Conservation (phyloP, 2,113 vertebrate genomes). For the Scomber colias region DNA sequence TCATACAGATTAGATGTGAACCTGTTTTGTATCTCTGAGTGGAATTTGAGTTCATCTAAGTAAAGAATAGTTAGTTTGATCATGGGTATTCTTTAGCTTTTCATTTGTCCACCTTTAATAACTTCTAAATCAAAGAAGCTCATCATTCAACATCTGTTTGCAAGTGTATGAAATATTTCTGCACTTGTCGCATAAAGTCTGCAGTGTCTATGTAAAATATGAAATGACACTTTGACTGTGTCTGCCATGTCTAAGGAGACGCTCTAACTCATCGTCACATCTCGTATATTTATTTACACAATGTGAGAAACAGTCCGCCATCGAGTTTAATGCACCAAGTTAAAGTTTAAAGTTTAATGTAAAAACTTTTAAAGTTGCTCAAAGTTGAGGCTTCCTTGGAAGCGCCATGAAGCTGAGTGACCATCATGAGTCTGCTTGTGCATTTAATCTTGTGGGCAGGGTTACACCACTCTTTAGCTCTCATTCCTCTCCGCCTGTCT, state of each 20-base stretch:
- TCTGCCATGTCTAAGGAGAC: too few species aligned
- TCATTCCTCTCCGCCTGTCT: slow-evolving; percentile 14
- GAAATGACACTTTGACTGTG: too few species aligned
- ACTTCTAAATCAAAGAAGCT: too few species aligned
- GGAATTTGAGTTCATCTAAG: too few species aligned
- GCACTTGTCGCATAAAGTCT: too few species aligned
- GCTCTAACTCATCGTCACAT: neutral
- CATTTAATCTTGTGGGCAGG: slow-evolving; percentile 31
- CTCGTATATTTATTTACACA: neutral
- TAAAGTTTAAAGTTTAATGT: neutral
- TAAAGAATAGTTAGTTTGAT: too few species aligned
- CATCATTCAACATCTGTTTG: too few species aligned
- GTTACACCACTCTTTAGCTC: slow-evolving; percentile 10
- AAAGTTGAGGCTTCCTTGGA: neutral
- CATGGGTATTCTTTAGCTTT: too few species aligned
- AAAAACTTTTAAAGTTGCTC: neutral
- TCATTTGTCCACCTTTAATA: too few species aligned
- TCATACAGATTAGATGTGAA: neutral
- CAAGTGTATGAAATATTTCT: too few species aligned
- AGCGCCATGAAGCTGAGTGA: neutral
- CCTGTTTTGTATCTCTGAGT: neutral
- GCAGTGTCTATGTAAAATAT: too few species aligned
- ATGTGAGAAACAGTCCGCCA: neutral
- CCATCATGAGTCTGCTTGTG: neutral
- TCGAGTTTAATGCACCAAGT: too few species aligned